Evolutionary conservation across 2,113 vertebrate genomes (phyloP).

Genomic region (Zosterops borbonicus): DNA sequence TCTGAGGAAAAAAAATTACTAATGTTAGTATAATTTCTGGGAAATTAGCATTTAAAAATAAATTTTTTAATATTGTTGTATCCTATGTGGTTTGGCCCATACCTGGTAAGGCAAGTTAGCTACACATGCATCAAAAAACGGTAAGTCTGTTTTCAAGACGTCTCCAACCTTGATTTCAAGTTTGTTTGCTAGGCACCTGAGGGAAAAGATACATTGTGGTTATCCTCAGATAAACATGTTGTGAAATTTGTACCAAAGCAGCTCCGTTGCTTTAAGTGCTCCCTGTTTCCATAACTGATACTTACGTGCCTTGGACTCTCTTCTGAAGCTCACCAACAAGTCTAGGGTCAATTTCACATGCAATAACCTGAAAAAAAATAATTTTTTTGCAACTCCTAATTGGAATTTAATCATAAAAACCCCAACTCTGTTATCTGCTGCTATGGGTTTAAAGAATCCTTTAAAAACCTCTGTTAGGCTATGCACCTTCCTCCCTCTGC

Average conservation of each 20-base stretch:
- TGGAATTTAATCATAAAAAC: background rate
- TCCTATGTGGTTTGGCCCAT: background rate
- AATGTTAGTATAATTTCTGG: background rate
- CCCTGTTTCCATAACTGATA: background rate
- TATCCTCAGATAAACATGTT: background rate
- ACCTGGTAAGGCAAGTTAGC: slow-evolving; percentile 99
- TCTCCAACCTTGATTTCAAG: slow-evolving; percentile 95
- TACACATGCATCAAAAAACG: slow-evolving; percentile 95
- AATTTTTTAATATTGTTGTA: background rate
- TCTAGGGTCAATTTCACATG: slow-evolving; percentile 93
- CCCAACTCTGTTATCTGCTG: background rate
- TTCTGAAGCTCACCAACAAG: slow-evolving; percentile 97
- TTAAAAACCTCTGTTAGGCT: background rate
- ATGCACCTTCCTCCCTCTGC: background rate
- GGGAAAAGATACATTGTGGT: background rate
- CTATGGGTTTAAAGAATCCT: background rate
- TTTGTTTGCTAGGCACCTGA: slow-evolving; percentile 82
- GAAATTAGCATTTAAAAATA: background rate
- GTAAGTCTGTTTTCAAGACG: slow-evolving; percentile 90
- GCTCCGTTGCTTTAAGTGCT: background rate
- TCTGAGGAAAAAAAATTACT: slow-evolving; percentile 75
- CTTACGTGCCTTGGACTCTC: slow-evolving; percentile 97
- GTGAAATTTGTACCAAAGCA: background rate
- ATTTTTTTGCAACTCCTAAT: background rate
- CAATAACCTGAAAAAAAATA: slow-evolving; percentile 84